Conservation (phyloP, 2,113 vertebrate species). For the Nansenia antarctica region DNA sequence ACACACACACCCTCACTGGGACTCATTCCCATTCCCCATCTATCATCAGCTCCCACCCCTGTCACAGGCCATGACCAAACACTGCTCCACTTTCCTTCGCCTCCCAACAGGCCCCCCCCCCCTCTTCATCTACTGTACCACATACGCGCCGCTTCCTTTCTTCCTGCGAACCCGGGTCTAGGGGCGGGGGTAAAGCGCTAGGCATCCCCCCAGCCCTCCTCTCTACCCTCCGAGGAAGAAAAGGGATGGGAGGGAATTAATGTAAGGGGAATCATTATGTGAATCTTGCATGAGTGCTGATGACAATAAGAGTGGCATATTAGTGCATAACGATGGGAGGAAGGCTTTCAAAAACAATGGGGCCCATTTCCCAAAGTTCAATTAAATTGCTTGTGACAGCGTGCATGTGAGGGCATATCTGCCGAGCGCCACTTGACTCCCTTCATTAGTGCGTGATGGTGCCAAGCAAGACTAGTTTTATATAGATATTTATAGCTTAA, state of each 20-base stretch:
- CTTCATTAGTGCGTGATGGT: conserved; percentile 72
- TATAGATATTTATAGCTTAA: conserved; percentile 76
- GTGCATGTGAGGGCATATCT: conserved; percentile 68
- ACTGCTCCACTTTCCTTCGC: conserved; percentile 57
- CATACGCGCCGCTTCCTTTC: too few relatives aligned
- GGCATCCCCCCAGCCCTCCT: background rate
- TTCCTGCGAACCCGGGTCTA: too few relatives aligned
- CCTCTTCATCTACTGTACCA: too few relatives aligned
- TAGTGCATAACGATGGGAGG: conserved; percentile 37
- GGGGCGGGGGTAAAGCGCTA: background rate
- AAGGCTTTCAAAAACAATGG: conserved; percentile 56
- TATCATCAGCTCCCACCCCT: conserved; percentile 32
- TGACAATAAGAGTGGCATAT: conserved; percentile 58
- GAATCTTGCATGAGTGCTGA: conserved; percentile 46
- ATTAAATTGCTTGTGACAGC: conserved; percentile 75
- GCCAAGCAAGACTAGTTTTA: conserved; percentile 68
- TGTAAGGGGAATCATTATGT: conserved; percentile 24
- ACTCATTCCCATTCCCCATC: conserved; percentile 55
- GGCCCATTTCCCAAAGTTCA: conserved; percentile 62
- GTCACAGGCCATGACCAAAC: conserved; percentile 12
- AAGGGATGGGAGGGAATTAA: conserved; percentile 12
- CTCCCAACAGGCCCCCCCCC: conserved; percentile 22
- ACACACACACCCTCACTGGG: conserved; percentile 14
- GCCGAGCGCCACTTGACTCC: conserved; percentile 73
- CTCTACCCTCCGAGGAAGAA: background rate